Conservation (phyloP, 2,797 vertebrate species). For the Poeciliopsis infans region DNA sequence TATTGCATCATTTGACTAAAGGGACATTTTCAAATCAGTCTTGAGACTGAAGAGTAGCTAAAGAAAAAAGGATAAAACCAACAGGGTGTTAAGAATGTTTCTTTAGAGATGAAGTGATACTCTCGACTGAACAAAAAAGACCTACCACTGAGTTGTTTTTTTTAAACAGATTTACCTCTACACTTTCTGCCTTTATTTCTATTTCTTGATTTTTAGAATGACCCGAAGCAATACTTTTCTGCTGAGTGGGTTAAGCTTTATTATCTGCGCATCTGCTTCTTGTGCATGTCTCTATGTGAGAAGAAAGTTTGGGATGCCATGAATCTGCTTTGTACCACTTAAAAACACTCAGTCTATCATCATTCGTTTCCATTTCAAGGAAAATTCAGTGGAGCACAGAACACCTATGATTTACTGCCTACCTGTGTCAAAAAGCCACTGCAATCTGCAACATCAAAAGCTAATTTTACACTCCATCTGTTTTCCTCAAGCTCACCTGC, state of each 20-base stretch:
- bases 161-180: neutral
- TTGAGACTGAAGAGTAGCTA: neutral
- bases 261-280: slow-evolving; percentile 16
- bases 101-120: neutral
- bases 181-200: neutral
- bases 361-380: slow-evolving; percentile 22
- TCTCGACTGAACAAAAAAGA: neutral
- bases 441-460: slow-evolving; percentile 34
- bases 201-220: slow-evolving; percentile 5
- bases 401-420: slow-evolving; percentile 48
- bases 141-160: neutral
- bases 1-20: neutral
- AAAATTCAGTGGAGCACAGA: slow-evolving; percentile 42
- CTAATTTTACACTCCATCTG: slow-evolving; percentile 39
- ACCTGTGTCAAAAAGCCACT: slow-evolving; percentile 48
- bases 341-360: slow-evolving; percentile 12
- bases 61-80: slow-evolving; percentile 2
- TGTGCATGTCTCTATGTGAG: slow-evolving; percentile 14
- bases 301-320: slow-evolving; percentile 10
- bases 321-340: slow-evolving; percentile 11
- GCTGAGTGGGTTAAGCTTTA: slow-evolving; percentile 35
- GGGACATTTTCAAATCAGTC: slow-evolving; percentile 15
- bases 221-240: slow-evolving; percentile 29
- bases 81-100: slow-evolving; percentile 1
- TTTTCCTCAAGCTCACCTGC: slow-evolving; percentile 7